Evolutionary conservation across 2,888 invertebrate species (phyloP).

Genomic region (Cacoxenus indagator): DNA sequence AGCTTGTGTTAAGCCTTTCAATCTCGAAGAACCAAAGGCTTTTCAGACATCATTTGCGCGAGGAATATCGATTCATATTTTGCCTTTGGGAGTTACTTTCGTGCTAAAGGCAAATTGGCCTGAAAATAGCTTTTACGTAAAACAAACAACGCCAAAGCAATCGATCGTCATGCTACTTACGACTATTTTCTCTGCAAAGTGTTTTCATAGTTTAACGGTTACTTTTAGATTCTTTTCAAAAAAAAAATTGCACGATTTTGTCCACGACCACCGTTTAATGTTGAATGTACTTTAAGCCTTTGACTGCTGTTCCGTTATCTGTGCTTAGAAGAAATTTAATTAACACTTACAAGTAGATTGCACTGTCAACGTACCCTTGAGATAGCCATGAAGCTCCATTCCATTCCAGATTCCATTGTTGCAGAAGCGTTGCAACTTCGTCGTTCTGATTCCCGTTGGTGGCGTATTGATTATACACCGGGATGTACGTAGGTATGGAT

Average conservation of each 20-base stretch:
- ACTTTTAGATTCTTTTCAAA: background rate
- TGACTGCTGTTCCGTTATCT: background rate
- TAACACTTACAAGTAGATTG: too few relatives aligned
- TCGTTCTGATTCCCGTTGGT: too few relatives aligned
- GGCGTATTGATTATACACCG: background rate
- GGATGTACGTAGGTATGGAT: background rate
- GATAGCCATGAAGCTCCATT: background rate
- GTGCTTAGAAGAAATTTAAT: background rate
- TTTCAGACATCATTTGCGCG: background rate
- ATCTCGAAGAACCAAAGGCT: background rate
- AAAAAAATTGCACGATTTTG: background rate
- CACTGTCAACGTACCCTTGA: background rate
- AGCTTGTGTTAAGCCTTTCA: too few relatives aligned
- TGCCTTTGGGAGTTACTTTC: background rate
- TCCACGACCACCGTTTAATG: background rate
- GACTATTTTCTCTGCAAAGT: background rate
- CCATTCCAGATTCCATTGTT: background rate
- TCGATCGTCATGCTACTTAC: too few relatives aligned
- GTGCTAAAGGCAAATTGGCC: too few relatives aligned
- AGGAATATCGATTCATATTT: background rate
- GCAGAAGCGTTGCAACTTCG: background rate
- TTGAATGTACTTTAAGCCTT: background rate
- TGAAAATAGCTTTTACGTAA: background rate
- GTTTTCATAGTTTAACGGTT: background rate
- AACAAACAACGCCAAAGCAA: background rate